Evolutionary conservation across 1,140 invertebrate species (phyloP), one percentile per base, ranked within the genome.

Genomic region (Phocides pigmalion): DNA sequence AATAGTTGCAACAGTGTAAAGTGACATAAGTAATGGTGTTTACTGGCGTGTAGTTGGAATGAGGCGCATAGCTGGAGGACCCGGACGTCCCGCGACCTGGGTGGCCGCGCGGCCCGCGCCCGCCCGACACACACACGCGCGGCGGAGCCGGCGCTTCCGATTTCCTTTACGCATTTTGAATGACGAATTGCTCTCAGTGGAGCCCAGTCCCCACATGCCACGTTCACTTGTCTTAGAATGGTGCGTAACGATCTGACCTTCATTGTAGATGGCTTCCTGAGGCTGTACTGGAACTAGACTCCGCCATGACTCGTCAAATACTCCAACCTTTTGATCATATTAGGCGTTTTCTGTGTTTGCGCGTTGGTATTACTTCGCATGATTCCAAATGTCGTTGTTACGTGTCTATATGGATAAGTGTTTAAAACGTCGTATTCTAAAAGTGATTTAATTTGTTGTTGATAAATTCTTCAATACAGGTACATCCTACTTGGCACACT

Each of bases 401-500:
- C 65, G 66, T 82, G 75, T 84, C 77, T 74, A 70, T 71, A 68
- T 74, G 72, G 61, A 69, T 74, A 54, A 64, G 64, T 78, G 64
- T 76, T 73, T 70, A 71, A 59, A 67, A 47, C 50, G 66, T 68
- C 68, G 72, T 81, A 68, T 76, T 64, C 70, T 75, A 73, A 72
- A 74, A 71, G 65, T 35, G 68, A 39, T 66, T 74, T 74, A 66
- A 68, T 74, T 64, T 74, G 64, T 54, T 73, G 77, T 76, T 80
- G 74, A 68, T 64, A 46, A 54, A 74, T 77, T 77, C 67, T 68
- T 78, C 69, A 66, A 72, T 83, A 74, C 74, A 82, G 81, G 84
- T 88, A 89, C 86, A 84, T 79, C 74, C 77, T 81, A 88, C 86
- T 90, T 88, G 85, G 75, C 84, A 90, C 88, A 89, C 86, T 87